These are phyloP conservation scores for Toxonevra muliebris DNA, from an alignment of 2,888 invertebrate species.

Conservation along the genomic window DNA sequence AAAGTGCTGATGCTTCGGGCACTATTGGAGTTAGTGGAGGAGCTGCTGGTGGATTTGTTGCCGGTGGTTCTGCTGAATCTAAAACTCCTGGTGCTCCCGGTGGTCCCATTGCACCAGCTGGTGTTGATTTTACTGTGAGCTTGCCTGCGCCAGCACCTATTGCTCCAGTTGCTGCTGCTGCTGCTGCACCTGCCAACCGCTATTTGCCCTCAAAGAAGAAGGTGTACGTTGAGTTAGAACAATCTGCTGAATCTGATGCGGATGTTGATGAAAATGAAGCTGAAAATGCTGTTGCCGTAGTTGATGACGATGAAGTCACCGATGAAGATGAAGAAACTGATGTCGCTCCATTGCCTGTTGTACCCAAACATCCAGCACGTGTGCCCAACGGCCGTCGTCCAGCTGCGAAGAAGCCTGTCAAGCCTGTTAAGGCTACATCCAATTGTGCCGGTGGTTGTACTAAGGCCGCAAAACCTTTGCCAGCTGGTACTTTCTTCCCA, in stretches of 20 bases:
- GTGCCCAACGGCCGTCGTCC: slow-evolving; percentile 59
- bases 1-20: slow-evolving; percentile 43
- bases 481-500: slow-evolving; percentile 64
- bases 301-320: slow-evolving; percentile 52
- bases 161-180: slow-evolving; percentile 48
- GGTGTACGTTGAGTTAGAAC: slow-evolving; percentile 59
- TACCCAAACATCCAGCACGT: slow-evolving; percentile 50
- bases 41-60: slow-evolving; percentile 29
- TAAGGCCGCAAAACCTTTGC: slow-evolving; percentile 51
- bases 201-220: slow-evolving; percentile 61
- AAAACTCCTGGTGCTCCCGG: slow-evolving; percentile 37
- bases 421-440: slow-evolving; percentile 43
- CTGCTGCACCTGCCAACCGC: slow-evolving; percentile 49
- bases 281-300: slow-evolving; percentile 45
- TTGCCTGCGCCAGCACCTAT: slow-evolving; percentile 55
- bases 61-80: slow-evolving; percentile 35
- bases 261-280: slow-evolving; percentile 51
- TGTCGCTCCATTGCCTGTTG: slow-evolving; percentile 46
- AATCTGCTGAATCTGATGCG: slow-evolving; percentile 53
- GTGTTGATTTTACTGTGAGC: slow-evolving; percentile 42
- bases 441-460: slow-evolving; percentile 37
- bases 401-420: slow-evolving; percentile 43
- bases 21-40: slow-evolving; percentile 34
- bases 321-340: slow-evolving; percentile 42
- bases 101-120: slow-evolving; percentile 27